Base-by-base conservation (phyloP, 2,888 invertebrate species). In the Chymomyza fuscimana region DNA sequence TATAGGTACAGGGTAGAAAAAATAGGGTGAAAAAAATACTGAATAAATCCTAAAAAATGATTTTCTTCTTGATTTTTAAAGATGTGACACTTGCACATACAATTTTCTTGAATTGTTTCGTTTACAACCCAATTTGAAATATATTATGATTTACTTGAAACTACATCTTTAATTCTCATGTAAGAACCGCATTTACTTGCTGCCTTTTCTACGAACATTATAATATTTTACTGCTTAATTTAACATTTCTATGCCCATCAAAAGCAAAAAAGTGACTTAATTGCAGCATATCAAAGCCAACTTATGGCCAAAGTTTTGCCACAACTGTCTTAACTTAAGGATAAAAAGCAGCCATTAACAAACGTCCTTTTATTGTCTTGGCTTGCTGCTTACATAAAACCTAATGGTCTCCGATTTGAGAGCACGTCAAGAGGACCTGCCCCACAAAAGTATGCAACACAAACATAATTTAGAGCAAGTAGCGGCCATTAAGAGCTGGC, bases 391-490 rank as follows among this genome's bases (percentile, higher is more conserved):
- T 22, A 65, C 69, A 85, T 85, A 76, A 86, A 86, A 78, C 63
- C 64, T 74, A 86, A 87, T 86, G 75, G 63, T 10, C 64, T 22
- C 7, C 25, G 56, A 46, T 46, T 46, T 46, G 40, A 4, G 12
- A 12, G 40, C 10, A 32, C 32, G 32, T 60, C 59, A 56, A 65
- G 64, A 65, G 64, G 61, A 15, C 29, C 58, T 12, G 46, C 25
- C 51, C 56, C 54, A 16, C 12, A 19, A 29, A 59, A 77, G 73
- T 67, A 70, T 76, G 82, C 82, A 67, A 77, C 81, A 86, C 86
- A 87, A 83, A 87, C 86, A 87, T 74, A 86, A 84, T 81, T 88
- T 87, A 75, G 78, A 73, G 73, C 59, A 65, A 77, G 80, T 69
- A 78, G 67, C 25, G 12, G 46, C 69, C 73, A 73, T 73, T 73